Evolutionary conservation across 2,113 vertebrate species (phyloP).

Genomic region (Perognathus longimembris): DNA sequence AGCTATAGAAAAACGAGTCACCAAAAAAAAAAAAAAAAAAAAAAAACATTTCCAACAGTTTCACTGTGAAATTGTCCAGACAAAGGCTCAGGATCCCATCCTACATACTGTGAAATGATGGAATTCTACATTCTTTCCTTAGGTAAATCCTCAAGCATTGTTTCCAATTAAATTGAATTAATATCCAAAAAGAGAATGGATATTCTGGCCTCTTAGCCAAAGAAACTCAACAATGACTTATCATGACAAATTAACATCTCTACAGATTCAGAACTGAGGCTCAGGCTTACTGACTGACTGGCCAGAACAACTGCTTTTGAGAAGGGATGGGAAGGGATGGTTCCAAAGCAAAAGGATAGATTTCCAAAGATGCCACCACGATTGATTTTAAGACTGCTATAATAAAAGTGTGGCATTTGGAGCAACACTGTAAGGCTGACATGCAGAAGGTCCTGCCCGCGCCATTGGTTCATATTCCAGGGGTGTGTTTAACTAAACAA

Average conservation of each 20-base stretch:
- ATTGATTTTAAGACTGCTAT: constrained; percentile 49
- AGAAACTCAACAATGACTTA: constrained; percentile 57
- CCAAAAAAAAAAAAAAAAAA: constrained; percentile 52
- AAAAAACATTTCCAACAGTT: constrained; percentile 40
- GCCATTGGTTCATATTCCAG: constrained; percentile 33
- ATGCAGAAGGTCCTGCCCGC: constrained; percentile 33
- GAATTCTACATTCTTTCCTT: constrained; percentile 36
- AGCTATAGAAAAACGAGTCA: background rate
- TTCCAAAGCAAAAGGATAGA: constrained; percentile 15
- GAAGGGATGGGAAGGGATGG: background rate
- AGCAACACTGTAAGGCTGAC: constrained; percentile 41
- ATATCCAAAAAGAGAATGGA: constrained; percentile 36
- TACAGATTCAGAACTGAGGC: constrained; percentile 44
- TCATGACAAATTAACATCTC: constrained; percentile 53
- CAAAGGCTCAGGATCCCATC: background rate
- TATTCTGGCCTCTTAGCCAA: constrained; percentile 23
- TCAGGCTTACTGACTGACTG: constrained; percentile 28
- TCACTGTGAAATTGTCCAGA: constrained; percentile 44
- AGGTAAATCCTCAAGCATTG: constrained; percentile 48
- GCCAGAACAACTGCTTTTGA: constrained; percentile 13
- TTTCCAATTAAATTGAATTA: constrained; percentile 71
- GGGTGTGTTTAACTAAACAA: constrained; percentile 54
- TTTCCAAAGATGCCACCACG: constrained; percentile 42
- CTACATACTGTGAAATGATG: background rate
- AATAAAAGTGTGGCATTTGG: constrained; percentile 32